Evolutionary conservation across 2,113 vertebrate genomes (phyloP).

Genomic region (Rhynchopsitta pachyrhyncha): DNA sequence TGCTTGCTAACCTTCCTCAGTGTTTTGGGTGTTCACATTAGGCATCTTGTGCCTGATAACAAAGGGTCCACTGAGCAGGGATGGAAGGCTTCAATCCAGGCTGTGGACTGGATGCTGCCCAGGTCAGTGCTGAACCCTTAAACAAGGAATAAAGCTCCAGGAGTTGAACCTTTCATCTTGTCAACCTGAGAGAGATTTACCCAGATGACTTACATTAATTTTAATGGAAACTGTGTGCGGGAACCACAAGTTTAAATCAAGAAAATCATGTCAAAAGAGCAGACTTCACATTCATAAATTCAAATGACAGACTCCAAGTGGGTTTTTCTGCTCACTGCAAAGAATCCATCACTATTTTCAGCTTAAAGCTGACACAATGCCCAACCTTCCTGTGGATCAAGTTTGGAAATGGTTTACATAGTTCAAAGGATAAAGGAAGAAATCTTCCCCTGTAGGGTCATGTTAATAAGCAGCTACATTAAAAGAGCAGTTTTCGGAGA

Average conservation of each 20-base stretch:
- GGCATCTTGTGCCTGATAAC: accelerated
- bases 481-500: constrained; percentile 15
- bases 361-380: background rate
- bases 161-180: background rate
- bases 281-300: constrained; percentile 22
- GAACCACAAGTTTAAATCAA: constrained; percentile 48
- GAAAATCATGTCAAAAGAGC: constrained; percentile 33
- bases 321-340: constrained; percentile 11
- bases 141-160: background rate
- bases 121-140: background rate
- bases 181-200: constrained; percentile 34
- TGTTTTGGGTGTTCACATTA: background rate
- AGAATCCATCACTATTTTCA: constrained; percentile 17
- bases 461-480: constrained; percentile 39
- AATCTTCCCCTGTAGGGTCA: background rate
- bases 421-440: constrained; percentile 31
- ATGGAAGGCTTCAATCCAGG: background rate
- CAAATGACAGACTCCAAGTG: constrained; percentile 25
- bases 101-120: background rate
- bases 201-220: constrained; percentile 40
- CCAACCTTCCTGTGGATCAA: background rate
- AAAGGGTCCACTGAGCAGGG: background rate
- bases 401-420: constrained; percentile 19
- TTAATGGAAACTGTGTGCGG: constrained; percentile 17
- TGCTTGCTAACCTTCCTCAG: background rate